Evolutionary conservation across 2,113 vertebrate species (phyloP).

Genomic region (Talpa occidentalis): DNA sequence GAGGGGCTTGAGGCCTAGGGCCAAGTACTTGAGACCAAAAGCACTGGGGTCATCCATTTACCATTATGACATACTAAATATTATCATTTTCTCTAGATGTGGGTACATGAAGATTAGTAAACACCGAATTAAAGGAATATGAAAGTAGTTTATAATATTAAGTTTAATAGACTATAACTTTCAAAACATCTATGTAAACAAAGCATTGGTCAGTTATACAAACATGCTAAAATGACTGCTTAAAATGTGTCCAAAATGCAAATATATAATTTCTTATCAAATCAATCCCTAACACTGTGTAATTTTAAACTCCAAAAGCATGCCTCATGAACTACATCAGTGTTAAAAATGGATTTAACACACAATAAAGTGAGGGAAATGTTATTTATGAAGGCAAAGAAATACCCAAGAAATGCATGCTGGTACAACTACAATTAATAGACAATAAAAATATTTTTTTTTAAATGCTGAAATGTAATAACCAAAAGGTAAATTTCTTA

Average conservation of each 20-base stretch:
- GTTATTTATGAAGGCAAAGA: not conserved
- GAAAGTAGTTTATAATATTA: not conserved
- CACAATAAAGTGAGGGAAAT: conserved; percentile 11
- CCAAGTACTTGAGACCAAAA: not conserved
- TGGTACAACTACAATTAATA: not conserved
- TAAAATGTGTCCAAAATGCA: conserved; percentile 37
- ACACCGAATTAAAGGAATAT: not conserved
- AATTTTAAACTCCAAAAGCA: conserved; percentile 35
- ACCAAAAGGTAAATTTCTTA: conserved; percentile 17
- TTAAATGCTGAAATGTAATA: conserved; percentile 21
- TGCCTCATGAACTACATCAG: conserved; percentile 13
- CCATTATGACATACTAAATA: not conserved
- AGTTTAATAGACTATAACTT: not conserved
- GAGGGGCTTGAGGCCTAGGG: too few relatives aligned
- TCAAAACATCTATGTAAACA: conserved; percentile 3
- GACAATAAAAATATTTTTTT: not conserved
- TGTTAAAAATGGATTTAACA: conserved; percentile 44
- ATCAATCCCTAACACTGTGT: not conserved
- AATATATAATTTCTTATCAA: conserved; percentile 29
- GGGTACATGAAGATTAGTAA: not conserved
- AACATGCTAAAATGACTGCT: not conserved
- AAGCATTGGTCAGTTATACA: not conserved
- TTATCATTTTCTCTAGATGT: not conserved
- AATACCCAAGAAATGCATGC: not conserved
- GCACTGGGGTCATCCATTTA: not conserved